Evolutionary conservation across 2,888 invertebrate genomes (phyloP).

Genomic region (Stenodema calcarata): DNA sequence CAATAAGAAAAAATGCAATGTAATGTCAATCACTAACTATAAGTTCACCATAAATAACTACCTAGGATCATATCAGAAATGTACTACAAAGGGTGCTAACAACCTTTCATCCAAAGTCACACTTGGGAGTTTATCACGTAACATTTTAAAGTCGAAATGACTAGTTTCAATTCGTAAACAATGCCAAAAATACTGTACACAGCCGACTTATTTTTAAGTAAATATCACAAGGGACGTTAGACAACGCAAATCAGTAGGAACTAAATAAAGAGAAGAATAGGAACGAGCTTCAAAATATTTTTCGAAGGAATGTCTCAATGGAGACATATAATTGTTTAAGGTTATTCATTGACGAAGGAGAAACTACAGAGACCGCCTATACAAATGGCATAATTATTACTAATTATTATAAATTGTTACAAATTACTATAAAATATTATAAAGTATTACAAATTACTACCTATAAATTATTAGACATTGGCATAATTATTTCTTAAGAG

Average conservation of each 20-base stretch:
- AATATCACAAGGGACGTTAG: slow-evolving; percentile 27
- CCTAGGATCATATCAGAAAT: neutral
- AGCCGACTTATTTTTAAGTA: slow-evolving; percentile 1
- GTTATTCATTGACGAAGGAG: neutral
- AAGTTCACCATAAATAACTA: neutral
- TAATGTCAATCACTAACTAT: neutral
- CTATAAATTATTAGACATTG: no score
- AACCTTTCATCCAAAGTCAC: neutral
- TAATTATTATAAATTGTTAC: no score
- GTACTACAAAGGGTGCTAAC: neutral
- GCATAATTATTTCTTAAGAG: neutral
- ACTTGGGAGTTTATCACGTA: slow-evolving; percentile 1
- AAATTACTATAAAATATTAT: no score
- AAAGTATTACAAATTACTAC: no score
- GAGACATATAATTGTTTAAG: neutral
- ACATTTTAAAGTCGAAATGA: slow-evolving; percentile 4
- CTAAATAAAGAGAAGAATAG: neutral
- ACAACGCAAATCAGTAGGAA: slow-evolving; percentile 3
- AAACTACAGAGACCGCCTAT: neutral
- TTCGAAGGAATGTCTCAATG: neutral
- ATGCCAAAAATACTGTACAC: slow-evolving; percentile 15
- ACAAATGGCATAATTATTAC: neutral
- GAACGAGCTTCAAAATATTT: neutral
- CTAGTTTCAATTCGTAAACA: slow-evolving; percentile 22
- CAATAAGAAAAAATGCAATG: neutral